Evolutionary conservation across 2,113 vertebrate genomes (phyloP).

Genomic region (Notothenia coriiceps): DNA sequence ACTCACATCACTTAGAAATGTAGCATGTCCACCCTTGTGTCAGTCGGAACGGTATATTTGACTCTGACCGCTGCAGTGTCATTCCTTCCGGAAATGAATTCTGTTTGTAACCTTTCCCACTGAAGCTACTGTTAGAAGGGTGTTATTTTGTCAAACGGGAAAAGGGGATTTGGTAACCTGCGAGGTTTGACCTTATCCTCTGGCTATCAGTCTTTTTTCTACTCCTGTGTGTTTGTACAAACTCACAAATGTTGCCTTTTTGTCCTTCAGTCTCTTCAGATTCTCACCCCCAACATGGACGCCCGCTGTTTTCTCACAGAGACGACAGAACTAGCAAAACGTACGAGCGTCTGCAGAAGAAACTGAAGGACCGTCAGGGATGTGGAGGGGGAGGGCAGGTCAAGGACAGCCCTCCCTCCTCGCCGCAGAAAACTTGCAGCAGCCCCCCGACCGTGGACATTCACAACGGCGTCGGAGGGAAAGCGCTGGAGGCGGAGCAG

Average conservation of each 20-base stretch:
- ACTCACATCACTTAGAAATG: no score
- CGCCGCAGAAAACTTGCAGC: constrained; percentile 90
- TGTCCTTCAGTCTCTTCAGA: constrained; percentile 85
- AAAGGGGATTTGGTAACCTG: not conserved
- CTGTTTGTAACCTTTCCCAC: no score
- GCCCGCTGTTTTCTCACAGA: constrained; percentile 88
- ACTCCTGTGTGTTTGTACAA: not conserved
- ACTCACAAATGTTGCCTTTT: constrained; percentile 1
- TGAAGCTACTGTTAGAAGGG: no score
- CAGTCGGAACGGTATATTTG: no score
- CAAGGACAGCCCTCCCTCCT: constrained; percentile 94
- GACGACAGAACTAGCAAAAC: constrained; percentile 97
- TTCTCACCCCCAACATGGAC: constrained; percentile 90
- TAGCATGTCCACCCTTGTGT: no score
- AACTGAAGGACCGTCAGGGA: constrained; percentile 93
- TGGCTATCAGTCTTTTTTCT: not conserved
- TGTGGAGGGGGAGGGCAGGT: constrained; percentile 81
- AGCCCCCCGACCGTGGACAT: constrained; percentile 85
- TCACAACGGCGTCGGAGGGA: constrained; percentile 90
- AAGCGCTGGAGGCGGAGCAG: constrained; percentile 79
- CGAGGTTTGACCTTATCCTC: not conserved
- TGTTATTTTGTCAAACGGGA: no score
- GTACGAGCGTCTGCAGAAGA: constrained; percentile 95
- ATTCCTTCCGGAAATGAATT: no score
- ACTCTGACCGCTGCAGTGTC: no score